Evolutionary conservation across 2,797 vertebrate genomes (phyloP), one percentile per base, ranked within the genome.

Genomic region (Brotula barbata): DNA sequence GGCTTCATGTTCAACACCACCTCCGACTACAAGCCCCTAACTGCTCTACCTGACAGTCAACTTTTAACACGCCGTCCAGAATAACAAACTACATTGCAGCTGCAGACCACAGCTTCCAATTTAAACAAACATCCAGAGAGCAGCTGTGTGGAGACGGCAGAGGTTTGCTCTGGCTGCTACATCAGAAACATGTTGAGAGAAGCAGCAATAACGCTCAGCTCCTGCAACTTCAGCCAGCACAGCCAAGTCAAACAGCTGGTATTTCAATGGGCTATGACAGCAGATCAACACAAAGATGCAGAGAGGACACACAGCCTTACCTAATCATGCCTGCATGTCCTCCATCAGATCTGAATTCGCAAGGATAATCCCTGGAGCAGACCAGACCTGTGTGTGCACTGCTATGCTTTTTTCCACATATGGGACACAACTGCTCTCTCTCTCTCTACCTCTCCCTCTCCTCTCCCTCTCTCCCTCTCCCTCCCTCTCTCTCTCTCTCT

Each of bases 401-500:
- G 78, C 87, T 88, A 85, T 78, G 90, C 75, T 89, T 89, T 90
- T 89, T 86, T 76, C 85, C 89, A 92, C 89, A 89, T 90, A 91
- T 90, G 90, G 89, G 88, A 91, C 90, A 85, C 79, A 80, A 87
- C 72, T 86, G 48, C 54, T 47, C 57, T 36, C 61, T 59, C 73
- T 43, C 74, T 68, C 58, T 44, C 75, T 76, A 66, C 40, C 56
- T 73, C 70, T 68, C 61, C 46, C 75, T 60, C 72, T 47, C n/a
- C 58, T 47, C 76, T 70, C 76, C 47, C 74, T 64, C 61, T 60
- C 61, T 21, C 64, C 17, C 64, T 19, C 54, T 41, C 54, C 23
- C 55, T 44, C 64, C 36, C 43, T 25, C 58, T 5, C 71, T n/a
- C 69, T 43, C 51, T 20, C 69, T 36, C 68, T 36, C 67, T 20